These are phyloP conservation scores for Dasyprocta punctata DNA, from an alignment of 2,113 vertebrate species.

Conservation along the genomic window DNA sequence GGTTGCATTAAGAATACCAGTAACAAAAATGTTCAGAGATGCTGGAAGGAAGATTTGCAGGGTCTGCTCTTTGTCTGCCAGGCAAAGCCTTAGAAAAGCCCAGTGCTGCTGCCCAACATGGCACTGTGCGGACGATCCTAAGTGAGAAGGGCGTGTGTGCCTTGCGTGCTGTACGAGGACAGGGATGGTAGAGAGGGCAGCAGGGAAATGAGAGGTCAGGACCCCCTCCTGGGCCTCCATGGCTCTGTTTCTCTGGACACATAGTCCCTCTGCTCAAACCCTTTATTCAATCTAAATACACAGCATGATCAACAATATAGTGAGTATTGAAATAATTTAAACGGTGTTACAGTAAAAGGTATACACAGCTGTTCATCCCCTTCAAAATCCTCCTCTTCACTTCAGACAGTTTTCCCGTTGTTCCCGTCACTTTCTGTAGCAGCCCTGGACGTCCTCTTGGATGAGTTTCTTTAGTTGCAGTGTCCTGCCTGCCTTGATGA, in stretches of 20 bases:
- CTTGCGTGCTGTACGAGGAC: not conserved
- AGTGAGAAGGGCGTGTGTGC: not conserved
- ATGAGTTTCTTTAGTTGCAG: not conserved
- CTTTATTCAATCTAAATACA: not conserved
- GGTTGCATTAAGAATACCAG: not conserved
- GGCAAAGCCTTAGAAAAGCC: not conserved
- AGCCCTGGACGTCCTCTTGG: not conserved
- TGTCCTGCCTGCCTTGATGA: not conserved
- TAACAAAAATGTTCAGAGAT: not conserved
- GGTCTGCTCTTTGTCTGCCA: not conserved
- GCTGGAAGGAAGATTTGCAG: not conserved
- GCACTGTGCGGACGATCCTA: not conserved
- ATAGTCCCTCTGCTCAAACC: not conserved
- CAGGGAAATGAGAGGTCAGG: not conserved
- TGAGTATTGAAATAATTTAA: not conserved
- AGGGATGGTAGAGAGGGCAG: not conserved
- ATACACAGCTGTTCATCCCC: not conserved
- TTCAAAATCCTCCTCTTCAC: not conserved
- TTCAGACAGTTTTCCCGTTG: not conserved
- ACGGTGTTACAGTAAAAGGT: not conserved
- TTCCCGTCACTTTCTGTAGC: not conserved
- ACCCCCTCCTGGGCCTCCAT: not conserved
- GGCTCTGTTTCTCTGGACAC: not conserved
- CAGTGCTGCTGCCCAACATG: not conserved
- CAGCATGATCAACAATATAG: not conserved